phyloP scores from a whole-genome alignment of 2,888 invertebrate genomes.

The Eupithecia inturbata region DNA sequence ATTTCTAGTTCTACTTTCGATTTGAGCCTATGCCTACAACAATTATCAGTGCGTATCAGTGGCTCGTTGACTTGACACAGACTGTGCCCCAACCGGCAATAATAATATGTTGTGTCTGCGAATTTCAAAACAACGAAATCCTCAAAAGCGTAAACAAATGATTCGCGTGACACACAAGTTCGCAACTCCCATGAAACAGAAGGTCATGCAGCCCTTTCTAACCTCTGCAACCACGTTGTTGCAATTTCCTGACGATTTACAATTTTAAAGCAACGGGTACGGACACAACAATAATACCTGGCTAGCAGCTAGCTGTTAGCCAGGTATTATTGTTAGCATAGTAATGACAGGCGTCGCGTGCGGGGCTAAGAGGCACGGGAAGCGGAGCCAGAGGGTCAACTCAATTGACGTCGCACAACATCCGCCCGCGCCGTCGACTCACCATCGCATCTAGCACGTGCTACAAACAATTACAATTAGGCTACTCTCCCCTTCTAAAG shows the following conservation, averaged over 20 bases:
- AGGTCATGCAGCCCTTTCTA: conserved; percentile 45
- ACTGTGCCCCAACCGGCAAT: not conserved
- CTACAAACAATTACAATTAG: conserved; percentile 56
- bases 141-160: conserved; percentile 26
- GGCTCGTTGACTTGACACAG: not conserved
- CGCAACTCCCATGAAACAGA: conserved; percentile 39
- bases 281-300: too few species aligned
- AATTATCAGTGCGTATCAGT: not conserved
- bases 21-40: conserved; percentile 8
- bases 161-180: conserved; percentile 26
- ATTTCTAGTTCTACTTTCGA: conserved; percentile 32
- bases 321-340: conserved; percentile 32
- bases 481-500: conserved; percentile 9
- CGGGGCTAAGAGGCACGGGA: conserved; percentile 65
- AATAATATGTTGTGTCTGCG: not conserved
- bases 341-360: conserved; percentile 55
- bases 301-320: conserved; percentile 24
- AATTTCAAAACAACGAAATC: conserved; percentile 16
- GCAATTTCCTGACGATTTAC: conserved; percentile 43
- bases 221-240: conserved; percentile 39
- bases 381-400: conserved; percentile 78
- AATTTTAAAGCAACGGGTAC: conserved; percentile 16
- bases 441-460: conserved; percentile 66
- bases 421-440: conserved; percentile 64
- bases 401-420: conserved; percentile 79